Base-by-base conservation (phyloP, 2,797 vertebrate genomes). In the Hippocampus kuda region DNA sequence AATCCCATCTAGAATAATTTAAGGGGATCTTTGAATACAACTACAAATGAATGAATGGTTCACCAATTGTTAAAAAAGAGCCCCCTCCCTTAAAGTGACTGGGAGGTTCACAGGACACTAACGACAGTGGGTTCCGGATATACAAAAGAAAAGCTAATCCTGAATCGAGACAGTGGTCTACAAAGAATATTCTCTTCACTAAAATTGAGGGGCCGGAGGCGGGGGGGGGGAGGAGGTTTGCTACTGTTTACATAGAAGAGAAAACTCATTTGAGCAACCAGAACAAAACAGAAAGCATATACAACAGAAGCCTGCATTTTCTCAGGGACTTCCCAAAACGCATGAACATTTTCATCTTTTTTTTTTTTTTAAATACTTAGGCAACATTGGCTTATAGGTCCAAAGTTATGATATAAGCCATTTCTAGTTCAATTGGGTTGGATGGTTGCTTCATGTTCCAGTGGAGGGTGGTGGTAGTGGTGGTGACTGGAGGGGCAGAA, bases 311-410 rank as follows among this genome's bases (percentile, higher is more conserved):
- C 94, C 95, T 95, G 94, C 87, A 92, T 93, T 92, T 92, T 92
- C 91, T 94, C 94, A 98, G 94, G 93, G 92, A 91, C 94, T 94
- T 92, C 93, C 66, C 72, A 84, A 83, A 96, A 98, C 88, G 87
- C 79, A 89, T 91, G 84, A 87, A 89, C 88, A 89, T 90, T 90
- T 91, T 90, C 83, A 86, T 88, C 86, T 86, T 90, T 89, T 87
- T 93, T 93, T 11, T n/a, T n/a, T 89, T 90, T 97, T 96, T 94
- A 93, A 98, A 98, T 98, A 99, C 95, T 98, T 96, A 99, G 96
- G 96, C 96, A 98, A 97, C 96, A 93, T 93, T 96, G 96, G 97
- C 96, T 99, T 98, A 98, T 98, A 96, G 97, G 96, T 99, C 96
- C 96, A 96, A 96, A 94, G 94, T 98, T 97, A 95, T 91, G 95